These are phyloP conservation scores for Prorops nasuta DNA, from an alignment of 1,140 invertebrate genomes.

Conservation along the genomic window DNA sequence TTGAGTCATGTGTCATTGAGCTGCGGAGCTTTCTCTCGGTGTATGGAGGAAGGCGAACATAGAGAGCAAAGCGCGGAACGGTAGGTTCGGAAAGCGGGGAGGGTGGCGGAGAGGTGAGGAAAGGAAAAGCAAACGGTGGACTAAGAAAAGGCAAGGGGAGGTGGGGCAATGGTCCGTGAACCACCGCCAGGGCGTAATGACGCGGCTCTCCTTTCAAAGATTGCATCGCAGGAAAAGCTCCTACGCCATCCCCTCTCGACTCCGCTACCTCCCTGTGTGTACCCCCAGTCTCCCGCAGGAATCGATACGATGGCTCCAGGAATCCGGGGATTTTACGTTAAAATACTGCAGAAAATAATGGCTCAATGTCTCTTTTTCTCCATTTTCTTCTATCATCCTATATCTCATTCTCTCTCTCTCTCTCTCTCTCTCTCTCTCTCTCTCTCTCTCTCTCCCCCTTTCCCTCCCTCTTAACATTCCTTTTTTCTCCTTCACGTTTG, in stretches of 20 bases:
- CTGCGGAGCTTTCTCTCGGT: constrained; percentile 2
- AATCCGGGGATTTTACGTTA: constrained; percentile 48
- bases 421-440: background rate
- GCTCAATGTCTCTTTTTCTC: constrained; percentile 26
- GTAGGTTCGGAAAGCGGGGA: constrained; percentile 22
- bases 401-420: background rate
- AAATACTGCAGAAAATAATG: constrained; percentile 49
- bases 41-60: constrained; percentile 11
- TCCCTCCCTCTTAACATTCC: background rate
- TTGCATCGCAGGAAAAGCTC: constrained; percentile 56
- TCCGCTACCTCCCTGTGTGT: constrained; percentile 9
- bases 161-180: constrained; percentile 54
- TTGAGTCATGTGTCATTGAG: constrained; percentile 52
- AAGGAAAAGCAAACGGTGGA: background rate
- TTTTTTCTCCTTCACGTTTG: background rate
- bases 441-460: background rate
- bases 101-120: constrained; percentile 19
- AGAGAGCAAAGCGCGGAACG: constrained; percentile 20
- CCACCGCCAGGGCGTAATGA: constrained; percentile 54
- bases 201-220: constrained; percentile 58
- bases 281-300: constrained; percentile 23
- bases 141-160: constrained; percentile 24
- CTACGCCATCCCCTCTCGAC: background rate
- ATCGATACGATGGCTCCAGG: constrained; percentile 50
- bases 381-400: background rate